Percentiles rank a stretch among this genome's conserved stretches.
Evolutionary conservation across 2,797 vertebrate genomes (phyloP).

Genomic region (Menidia menidia): DNA sequence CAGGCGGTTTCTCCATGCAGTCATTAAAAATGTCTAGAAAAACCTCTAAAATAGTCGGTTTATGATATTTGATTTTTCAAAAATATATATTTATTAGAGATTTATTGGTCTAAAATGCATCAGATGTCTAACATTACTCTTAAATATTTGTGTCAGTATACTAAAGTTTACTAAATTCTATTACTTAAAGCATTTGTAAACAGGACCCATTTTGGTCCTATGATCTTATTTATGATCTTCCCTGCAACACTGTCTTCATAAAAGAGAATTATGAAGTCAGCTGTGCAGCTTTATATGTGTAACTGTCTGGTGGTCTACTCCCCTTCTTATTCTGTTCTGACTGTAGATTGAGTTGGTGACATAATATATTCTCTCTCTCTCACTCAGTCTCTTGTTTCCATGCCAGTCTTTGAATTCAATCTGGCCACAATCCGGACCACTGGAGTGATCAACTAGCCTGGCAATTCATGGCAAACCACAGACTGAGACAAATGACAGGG

Average conservation of each 20-base stretch:
- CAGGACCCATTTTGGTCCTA: background rate
- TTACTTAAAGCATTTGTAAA: background rate
- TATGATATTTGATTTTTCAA: background rate
- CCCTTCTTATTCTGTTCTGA: constrained; percentile 7
- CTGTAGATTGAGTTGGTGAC: background rate
- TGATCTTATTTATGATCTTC: too few species aligned
- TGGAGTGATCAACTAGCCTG: too few species aligned
- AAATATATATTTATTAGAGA: too few species aligned
- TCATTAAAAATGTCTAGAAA: constrained; percentile 27
- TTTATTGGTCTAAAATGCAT: constrained; percentile 11
- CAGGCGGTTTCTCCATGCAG: background rate
- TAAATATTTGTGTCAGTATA: constrained; percentile 15
- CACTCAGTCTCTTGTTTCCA: constrained; percentile 3
- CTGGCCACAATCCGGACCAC: constrained; percentile 1
- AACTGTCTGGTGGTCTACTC: background rate
- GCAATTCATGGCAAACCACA: too few species aligned
- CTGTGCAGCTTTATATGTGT: background rate
- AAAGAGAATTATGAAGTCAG: background rate
- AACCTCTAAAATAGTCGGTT: constrained; percentile 5
- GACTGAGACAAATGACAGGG: too few species aligned
- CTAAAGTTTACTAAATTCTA: background rate
- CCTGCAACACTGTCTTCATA: background rate
- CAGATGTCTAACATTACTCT: constrained; percentile 7
- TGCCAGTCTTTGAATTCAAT: constrained; percentile 9
- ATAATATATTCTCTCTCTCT: constrained; percentile 15